Conservation (phyloP, 2,797 vertebrate genomes). For the Enteromius anoplus region DNA sequence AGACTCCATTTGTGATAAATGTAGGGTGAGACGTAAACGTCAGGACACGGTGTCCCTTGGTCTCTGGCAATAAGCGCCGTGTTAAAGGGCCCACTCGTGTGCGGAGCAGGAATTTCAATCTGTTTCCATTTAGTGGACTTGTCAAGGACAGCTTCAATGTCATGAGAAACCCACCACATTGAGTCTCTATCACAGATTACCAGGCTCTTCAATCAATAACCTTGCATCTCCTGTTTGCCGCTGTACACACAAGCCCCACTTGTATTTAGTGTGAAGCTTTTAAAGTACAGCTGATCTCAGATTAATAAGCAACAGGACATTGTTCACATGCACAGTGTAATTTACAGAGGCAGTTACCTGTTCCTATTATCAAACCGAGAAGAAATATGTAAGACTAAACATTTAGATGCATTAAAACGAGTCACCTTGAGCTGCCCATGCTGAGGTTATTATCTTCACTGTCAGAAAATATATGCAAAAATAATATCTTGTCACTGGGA, state of each 20-base stretch:
- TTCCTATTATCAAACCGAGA: not conserved
- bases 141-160: conserved; percentile 62
- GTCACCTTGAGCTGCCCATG: not conserved
- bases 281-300: not conserved
- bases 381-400: not conserved
- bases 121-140: conserved; percentile 48
- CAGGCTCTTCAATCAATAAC: conserved; percentile 67
- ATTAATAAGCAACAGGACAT: not conserved
- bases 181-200: conserved; percentile 63
- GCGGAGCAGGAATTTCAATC: conserved; percentile 35
- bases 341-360: not conserved
- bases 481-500: not conserved
- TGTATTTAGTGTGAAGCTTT: not conserved
- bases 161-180: conserved; percentile 33
- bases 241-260: conserved; percentile 38
- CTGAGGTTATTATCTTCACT: not conserved
- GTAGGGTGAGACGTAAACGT: not conserved
- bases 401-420: not conserved
- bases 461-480: not conserved
- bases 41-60: conserved; percentile 15
- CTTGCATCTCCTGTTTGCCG: conserved; percentile 52
- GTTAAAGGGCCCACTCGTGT: conserved; percentile 21
- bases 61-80: conserved; percentile 5
- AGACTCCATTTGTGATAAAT: conserved; percentile 36
- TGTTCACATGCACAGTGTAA: not conserved